Percentiles rank a stretch among this genome's conserved stretches.
These are phyloP conservation scores for Cepphus grylle DNA, from an alignment of 2,113 vertebrate species.

Conservation along the genomic window DNA sequence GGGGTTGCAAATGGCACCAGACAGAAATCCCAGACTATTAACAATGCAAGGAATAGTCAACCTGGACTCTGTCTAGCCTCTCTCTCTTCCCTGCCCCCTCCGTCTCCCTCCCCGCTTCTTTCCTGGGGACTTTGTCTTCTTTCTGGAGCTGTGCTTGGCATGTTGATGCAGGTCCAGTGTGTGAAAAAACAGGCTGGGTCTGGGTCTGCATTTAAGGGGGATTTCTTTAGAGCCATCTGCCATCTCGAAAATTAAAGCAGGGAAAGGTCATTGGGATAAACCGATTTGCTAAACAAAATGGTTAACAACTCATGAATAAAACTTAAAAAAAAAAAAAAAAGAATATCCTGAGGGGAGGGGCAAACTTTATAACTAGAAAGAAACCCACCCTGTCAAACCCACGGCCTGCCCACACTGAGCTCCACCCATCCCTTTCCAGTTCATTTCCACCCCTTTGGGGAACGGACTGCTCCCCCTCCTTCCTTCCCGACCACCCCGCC, in stretches of 20 bases:
- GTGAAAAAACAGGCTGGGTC: conserved; percentile 67
- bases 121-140: conserved; percentile 34
- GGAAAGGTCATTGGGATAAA: conserved; percentile 78
- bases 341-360: conserved; percentile 18
- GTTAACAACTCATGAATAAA: conserved; percentile 84
- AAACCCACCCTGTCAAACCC: background rate
- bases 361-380: conserved; percentile 16
- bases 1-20: background rate
- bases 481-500: background rate
- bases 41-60: conserved; percentile 9
- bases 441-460: conserved; percentile 72
- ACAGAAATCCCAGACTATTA: background rate
- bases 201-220: conserved; percentile 53
- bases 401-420: conserved; percentile 20
- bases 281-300: conserved; percentile 79
- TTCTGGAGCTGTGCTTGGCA: conserved; percentile 56
- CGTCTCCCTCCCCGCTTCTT: background rate
- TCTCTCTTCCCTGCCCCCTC: background rate
- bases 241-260: conserved; percentile 70
- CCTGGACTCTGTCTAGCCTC: background rate
- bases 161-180: conserved; percentile 51
- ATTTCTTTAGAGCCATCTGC: conserved; percentile 78
- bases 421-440: conserved; percentile 75
- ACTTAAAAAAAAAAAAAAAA: conserved; percentile 52
- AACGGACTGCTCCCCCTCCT: background rate